These are phyloP conservation scores for Pachypanchax playfairii DNA, from an alignment of 2,113 vertebrate genomes.

Conservation along the genomic window DNA sequence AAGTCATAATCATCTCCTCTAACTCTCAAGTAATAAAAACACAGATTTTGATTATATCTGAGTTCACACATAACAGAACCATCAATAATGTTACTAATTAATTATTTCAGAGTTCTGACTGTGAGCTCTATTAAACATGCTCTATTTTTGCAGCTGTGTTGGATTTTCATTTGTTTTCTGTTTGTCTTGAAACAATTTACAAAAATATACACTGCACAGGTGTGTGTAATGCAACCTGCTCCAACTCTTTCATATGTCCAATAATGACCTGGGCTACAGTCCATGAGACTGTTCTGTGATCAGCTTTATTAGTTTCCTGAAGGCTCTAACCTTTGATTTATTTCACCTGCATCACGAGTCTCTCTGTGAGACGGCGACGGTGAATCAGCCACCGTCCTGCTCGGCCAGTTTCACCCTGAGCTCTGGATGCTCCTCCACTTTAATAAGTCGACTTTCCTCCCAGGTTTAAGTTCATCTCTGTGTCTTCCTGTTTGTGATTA, in stretches of 20 bases:
- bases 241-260: conserved; percentile 53
- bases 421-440: conserved; percentile 48
- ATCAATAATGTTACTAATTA: conserved; percentile 5
- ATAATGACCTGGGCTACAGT: conserved; percentile 43
- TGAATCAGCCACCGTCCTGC: conserved; percentile 24
- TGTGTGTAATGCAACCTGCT: conserved; percentile 29
- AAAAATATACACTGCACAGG: conserved; percentile 19
- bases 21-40: too few relatives aligned
- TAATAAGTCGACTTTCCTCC: conserved; percentile 62
- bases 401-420: conserved; percentile 31
- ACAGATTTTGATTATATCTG: too few relatives aligned
- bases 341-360: conserved; percentile 34
- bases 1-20: too few relatives aligned
- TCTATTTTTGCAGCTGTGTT: conserved; percentile 2
- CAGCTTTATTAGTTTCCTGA: conserved; percentile 63
- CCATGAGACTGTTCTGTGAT: conserved; percentile 51
- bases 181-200: not conserved
- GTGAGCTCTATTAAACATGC: conserved; percentile 16
- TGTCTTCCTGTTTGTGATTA: conserved; percentile 60
- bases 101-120: conserved; percentile 2
- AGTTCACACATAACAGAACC: not conserved
- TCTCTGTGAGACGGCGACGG: conserved; percentile 40
- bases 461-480: conserved; percentile 57
- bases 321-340: conserved; percentile 63
- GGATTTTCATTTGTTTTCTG: not conserved